Evolutionary conservation across 1,140 invertebrate species (phyloP), one percentile per base, ranked within the genome.

Genomic region (Drosophila mauritiana): DNA sequence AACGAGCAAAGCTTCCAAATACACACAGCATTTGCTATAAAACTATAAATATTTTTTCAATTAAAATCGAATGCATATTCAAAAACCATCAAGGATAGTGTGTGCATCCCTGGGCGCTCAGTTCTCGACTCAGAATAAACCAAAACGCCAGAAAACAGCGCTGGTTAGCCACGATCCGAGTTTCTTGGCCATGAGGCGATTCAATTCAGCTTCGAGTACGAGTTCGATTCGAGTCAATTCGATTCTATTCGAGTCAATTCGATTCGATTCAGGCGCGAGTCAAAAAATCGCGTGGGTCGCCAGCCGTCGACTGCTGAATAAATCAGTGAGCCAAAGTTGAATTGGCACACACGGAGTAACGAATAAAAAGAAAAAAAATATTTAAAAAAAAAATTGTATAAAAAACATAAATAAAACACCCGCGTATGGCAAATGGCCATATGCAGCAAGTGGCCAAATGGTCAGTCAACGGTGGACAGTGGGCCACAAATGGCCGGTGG

Each of bases 371-470:
- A 31, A 34, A 15, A 39, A 55, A 53, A 54, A 34, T 34, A 34
- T 34, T 7, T 15, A 73, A 43, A 8, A 43, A 59, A 25, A 48
- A 45, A 51, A 34, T 4, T 1, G 10, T 12, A 4, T 13, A 39
- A 73, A 55, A 61, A 54, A 57, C 63, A 58, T 58, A 84, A 62
- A 63, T 57, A 49, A 73, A 61, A 88, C 78, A 86, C 82, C 83
- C 83, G 83, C 83, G 74, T 80, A 72, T 73, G 62, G 78, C 75
- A 68, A 77, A 61, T 77, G 64, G 73, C 74, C 73, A 77, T 70
- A 76, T 69, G 62, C 53, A 76, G 74, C 73, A 76, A 77, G 73
- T 69, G 73, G 72, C 40, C 67, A 51, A 51, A 37, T 25, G 20
- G 17, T 45, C 42, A 76, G 63, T 69, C 63, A 62, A 15, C 67